A percentile compares a stretch with the other conserved stretches of the same genome.
These are phyloP conservation scores for Mythimna vitellina DNA, from an alignment of 2,888 invertebrate genomes.

Conservation along the genomic window DNA sequence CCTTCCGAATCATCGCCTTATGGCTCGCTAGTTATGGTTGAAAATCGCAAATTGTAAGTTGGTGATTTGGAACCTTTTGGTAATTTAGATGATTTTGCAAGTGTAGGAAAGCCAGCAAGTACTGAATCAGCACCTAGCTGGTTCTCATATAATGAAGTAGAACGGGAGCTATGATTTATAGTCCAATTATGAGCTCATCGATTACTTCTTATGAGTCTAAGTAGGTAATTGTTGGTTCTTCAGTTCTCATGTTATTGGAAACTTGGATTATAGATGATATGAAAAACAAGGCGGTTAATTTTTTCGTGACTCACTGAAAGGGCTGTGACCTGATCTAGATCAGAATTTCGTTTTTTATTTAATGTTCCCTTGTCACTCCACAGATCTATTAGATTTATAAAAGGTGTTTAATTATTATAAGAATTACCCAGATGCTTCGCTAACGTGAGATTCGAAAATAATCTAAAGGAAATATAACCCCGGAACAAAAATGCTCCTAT, in stretches of 20 bases:
- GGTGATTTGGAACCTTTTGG: conserved; percentile 66
- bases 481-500: too few species aligned
- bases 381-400: background rate
- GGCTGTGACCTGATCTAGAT: background rate
- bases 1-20: conserved; percentile 65
- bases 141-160: conserved; percentile 81
- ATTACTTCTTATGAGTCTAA: conserved; percentile 74
- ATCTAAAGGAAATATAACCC: too few species aligned
- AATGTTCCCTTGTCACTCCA: background rate
- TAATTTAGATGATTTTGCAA: conserved; percentile 75
- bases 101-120: conserved; percentile 82
- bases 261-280: background rate
- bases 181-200: conserved; percentile 85
- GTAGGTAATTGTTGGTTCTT: conserved; percentile 55
- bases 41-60: conserved; percentile 53
- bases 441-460: too few species aligned
- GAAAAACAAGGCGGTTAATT: background rate
- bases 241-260: conserved; percentile 20
- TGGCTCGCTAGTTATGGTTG: conserved; percentile 50
- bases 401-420: too few species aligned
- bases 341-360: background rate
- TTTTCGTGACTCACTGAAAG: too few species aligned
- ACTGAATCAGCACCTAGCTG: conserved; percentile 86
- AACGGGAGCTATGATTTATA: conserved; percentile 85
- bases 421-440: too few species aligned